These are phyloP conservation scores for Crocuta crocuta DNA, from an alignment of 2,113 vertebrate species.

Conservation along the genomic window DNA sequence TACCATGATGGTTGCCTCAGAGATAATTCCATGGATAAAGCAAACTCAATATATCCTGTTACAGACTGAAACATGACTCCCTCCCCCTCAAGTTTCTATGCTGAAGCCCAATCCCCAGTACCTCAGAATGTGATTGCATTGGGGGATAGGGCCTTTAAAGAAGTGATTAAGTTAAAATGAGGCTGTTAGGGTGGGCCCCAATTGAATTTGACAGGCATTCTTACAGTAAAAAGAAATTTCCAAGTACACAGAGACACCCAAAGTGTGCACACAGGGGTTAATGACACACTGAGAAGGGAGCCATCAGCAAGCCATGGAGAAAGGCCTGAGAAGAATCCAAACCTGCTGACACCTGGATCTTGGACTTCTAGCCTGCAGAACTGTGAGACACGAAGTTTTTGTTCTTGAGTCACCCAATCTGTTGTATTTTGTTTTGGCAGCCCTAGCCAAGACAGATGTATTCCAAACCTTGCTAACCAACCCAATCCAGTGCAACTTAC, in stretches of 20 bases:
- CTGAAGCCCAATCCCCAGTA: not conserved
- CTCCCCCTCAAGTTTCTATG: not conserved
- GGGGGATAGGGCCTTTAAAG: not conserved
- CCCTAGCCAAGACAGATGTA: not conserved
- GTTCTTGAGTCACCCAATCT: not conserved
- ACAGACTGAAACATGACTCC: not conserved
- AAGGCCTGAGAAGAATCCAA: not conserved
- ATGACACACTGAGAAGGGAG: not conserved
- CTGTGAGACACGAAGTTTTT: not conserved
- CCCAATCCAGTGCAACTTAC: not conserved
- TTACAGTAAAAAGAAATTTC: not conserved
- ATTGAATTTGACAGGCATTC: not conserved
- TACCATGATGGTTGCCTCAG: not conserved
- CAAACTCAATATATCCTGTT: not conserved
- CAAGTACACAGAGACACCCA: not conserved
- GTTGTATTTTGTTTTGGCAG: not conserved
- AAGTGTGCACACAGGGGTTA: not conserved
- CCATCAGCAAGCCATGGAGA: not conserved
- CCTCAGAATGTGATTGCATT: not conserved
- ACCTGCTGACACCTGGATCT: not conserved
- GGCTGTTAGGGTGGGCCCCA: not conserved
- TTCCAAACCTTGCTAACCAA: not conserved
- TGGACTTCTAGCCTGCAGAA: not conserved
- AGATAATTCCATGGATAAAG: not conserved
- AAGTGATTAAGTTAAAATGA: not conserved